These are phyloP conservation scores for Diploscapter pachys DNA, from an alignment of 1,140 invertebrate genomes.

Conservation along the genomic window DNA sequence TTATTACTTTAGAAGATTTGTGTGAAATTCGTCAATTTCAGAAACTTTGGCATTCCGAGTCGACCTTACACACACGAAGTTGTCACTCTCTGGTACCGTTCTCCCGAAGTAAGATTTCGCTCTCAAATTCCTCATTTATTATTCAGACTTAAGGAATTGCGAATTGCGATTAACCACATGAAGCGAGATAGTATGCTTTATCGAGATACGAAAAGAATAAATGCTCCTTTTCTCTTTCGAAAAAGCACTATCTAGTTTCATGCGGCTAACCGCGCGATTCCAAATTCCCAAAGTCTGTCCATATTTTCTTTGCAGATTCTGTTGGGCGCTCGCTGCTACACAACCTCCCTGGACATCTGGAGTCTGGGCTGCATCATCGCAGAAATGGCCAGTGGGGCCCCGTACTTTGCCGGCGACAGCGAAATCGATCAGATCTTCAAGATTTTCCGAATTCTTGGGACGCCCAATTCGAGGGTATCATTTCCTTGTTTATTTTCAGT, in stretches of 20 bases:
- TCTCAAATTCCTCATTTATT: conserved; percentile 55
- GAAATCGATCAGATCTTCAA: conserved; percentile 92
- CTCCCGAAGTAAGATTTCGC: conserved; percentile 71
- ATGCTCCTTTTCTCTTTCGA: too few relatives aligned
- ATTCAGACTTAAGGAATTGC: too few relatives aligned
- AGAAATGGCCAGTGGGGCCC: conserved; percentile 84
- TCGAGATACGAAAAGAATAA: too few relatives aligned
- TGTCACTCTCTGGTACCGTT: conserved; percentile 96
- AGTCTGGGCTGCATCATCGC: conserved; percentile 93
- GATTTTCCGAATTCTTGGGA: conserved; percentile 85
- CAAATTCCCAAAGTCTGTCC: neutral
- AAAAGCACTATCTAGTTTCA: too few relatives aligned
- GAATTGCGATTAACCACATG: too few relatives aligned
- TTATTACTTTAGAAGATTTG: neutral
- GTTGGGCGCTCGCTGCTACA: conserved; percentile 29
- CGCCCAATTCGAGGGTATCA: conserved; percentile 74
- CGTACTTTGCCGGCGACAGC: conserved; percentile 88
- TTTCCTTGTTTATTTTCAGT: neutral
- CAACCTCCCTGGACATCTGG: conserved; percentile 80
- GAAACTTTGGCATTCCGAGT: conserved; percentile 34
- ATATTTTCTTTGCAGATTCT: conserved; percentile 23
- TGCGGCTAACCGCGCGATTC: too few relatives aligned
- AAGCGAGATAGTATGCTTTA: too few relatives aligned
- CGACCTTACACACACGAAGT: conserved; percentile 96
- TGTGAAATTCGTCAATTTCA: conserved; percentile 65